A percentile compares a stretch with the other conserved stretches of the same genome.
These are phyloP conservation scores for Bos taurus DNA, from an alignment of 2,113 vertebrate genomes.

Conservation along the genomic window ARS-UCD2.0 NC_037344.1:9746501-9747000, in stretches of 20 bases:
- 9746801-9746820: not conserved
- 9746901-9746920: not conserved
- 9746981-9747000: not conserved
- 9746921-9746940: not conserved
- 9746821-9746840: not conserved
- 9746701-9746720: not conserved
- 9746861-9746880: not conserved
- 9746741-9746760: not conserved
- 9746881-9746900: not conserved
- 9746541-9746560: not conserved
- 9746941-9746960: not conserved
- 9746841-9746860: not conserved
- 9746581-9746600: not conserved
- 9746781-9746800: not conserved
- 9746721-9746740: not conserved
- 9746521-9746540: not conserved
- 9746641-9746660: not conserved
- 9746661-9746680: not conserved
- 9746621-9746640: not conserved
- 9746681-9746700: not conserved
- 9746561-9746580: not conserved
- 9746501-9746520: not conserved
- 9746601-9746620: not conserved
- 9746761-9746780: not conserved
- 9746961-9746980: not conserved